A percentile compares a stretch with the other conserved stretches of the same genome.
Evolutionary conservation across 2,888 invertebrate genomes (phyloP).

Genomic region (Rotaria sp.): DNA sequence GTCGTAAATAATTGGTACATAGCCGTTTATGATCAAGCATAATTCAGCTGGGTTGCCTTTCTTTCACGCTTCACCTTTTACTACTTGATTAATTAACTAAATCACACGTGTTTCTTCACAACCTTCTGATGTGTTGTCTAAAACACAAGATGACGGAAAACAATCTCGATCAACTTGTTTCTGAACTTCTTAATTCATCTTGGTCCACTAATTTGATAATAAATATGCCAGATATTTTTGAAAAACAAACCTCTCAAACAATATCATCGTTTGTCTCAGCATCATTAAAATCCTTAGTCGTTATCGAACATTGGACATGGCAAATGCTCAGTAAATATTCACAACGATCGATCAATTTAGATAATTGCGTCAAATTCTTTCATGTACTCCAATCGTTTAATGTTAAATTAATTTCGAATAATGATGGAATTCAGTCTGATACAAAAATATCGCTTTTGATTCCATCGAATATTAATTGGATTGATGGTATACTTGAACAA

Average conservation of each 20-base stretch:
- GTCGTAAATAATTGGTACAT: no score
- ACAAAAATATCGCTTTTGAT: background rate
- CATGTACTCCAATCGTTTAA: background rate
- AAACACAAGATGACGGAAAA: no score
- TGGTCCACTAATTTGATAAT: no score
- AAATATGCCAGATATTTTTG: no score
- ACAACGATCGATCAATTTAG: background rate
- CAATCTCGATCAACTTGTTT: no score
- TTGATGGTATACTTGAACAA: background rate
- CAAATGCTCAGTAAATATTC: background rate
- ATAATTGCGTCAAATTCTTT: background rate
- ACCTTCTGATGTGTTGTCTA: no score
- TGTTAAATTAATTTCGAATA: background rate
- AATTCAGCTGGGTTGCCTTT: no score
- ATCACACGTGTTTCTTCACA: no score
- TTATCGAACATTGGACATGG: background rate
- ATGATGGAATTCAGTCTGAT: background rate
- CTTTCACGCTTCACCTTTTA: no score
- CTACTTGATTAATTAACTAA: no score
- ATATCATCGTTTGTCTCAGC: background rate
- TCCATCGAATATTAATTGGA: background rate
- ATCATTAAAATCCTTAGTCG: background rate
- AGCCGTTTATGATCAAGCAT: no score
- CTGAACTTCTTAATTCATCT: no score
- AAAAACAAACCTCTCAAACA: background rate